Evolutionary conservation across 2,113 vertebrate species (phyloP), one percentile per base, ranked within the genome.

Genomic region (Balaeniceps rex): DNA sequence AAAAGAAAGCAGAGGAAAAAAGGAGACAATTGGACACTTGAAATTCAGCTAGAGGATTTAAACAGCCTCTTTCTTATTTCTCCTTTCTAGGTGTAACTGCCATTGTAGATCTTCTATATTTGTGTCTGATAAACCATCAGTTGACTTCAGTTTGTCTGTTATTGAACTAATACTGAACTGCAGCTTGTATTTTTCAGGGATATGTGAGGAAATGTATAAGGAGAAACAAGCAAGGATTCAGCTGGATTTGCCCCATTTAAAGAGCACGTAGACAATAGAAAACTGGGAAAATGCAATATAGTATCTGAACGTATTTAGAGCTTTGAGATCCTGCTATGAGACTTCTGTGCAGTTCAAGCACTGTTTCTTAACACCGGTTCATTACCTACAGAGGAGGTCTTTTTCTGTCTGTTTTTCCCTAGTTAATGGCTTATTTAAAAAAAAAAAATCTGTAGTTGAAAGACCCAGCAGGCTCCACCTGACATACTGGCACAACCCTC

Each of bases 391-490:
- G 83, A 75, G 63, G 19, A 82, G 42, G 36, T 47, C 21, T 60
- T 87, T 68, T 63, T 21, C 49, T 2, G 1, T 81, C 88, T 83
- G 19, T 29, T 94, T 94, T 93, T 25, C 71, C 38, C 29, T 31
- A 25, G 47, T 49, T 85, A 94, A 90, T 60, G 70, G 74, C 74
- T 93, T 90, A 40, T 40, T 86, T 26, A 40, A 64, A 36, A 31
- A 40, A 64, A 36, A 54, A 19, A 14, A 38, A 6, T 46, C 54
- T 38, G 46, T 57, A 47, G 66, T 60, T 94, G 81, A 91, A 94
- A 91, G 84, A 25, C 58, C 64, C 87, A 93, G 84, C 79, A 80
- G 90, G 95, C 60, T 90, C 33, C 93, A 95, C 94, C 88, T 94
- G 90, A 90, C 92, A 55, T 63, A 54, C 74, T 82, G 95, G 94